phyloP scores from a whole-genome alignment of 2,888 invertebrate genomes.

The Diaphora mendica region DNA sequence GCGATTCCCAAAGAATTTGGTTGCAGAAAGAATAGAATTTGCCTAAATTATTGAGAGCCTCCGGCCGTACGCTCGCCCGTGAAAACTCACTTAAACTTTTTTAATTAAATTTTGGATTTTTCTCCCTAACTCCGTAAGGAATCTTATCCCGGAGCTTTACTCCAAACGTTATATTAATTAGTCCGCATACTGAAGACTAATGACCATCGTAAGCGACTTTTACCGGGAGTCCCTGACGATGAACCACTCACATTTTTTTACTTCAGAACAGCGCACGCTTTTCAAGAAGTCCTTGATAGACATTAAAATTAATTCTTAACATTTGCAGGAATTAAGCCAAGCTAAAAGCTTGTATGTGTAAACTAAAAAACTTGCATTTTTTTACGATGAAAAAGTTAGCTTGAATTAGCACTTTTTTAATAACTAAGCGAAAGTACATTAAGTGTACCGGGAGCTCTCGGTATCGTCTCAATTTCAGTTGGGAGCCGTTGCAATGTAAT shows the following conservation, averaged over 20 bases:
- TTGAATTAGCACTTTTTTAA: too few relatives aligned
- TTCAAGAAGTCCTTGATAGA: not conserved
- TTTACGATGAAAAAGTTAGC: too few relatives aligned
- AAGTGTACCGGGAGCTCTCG: too few relatives aligned
- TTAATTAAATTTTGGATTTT: constrained; percentile 86
- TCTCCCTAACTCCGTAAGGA: constrained; percentile 67
- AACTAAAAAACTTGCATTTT: too few relatives aligned
- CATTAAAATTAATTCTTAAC: not conserved
- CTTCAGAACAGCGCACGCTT: constrained; percentile 4
- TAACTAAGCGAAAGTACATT: too few relatives aligned
- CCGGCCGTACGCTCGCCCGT: constrained; percentile 76
- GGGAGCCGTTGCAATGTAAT: too few relatives aligned
- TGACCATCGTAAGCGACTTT: constrained; percentile 76
- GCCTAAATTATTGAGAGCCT: constrained; percentile 77
- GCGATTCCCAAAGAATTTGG: constrained; percentile 62
- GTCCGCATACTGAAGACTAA: constrained; percentile 74
- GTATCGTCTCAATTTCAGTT: too few relatives aligned
- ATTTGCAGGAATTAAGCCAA: not conserved
- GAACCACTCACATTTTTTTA: not conserved
- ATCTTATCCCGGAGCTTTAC: constrained; percentile 77
- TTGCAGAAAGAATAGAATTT: constrained; percentile 73
- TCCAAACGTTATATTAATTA: constrained; percentile 84
- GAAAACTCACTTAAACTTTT: constrained; percentile 86
- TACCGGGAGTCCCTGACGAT: constrained; percentile 54
- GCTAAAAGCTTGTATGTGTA: not conserved